Evolutionary conservation across 2,113 vertebrate species (phyloP).

Genomic region (Anseranas semipalmata): DNA sequence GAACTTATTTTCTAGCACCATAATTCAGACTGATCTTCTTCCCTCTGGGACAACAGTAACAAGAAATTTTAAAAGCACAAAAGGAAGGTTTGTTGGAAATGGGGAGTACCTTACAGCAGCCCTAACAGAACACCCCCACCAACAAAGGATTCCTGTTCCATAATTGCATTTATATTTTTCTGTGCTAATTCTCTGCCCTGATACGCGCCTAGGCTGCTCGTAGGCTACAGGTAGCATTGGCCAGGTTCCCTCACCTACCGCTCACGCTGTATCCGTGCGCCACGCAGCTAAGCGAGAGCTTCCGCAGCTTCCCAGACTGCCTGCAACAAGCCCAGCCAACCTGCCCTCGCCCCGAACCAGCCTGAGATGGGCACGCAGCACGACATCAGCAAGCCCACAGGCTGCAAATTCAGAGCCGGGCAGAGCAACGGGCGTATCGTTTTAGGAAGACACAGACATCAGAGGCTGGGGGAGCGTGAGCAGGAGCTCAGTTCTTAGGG

Average conservation of each 20-base stretch:
- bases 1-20: neutral
- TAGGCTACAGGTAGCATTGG: too few relatives aligned
- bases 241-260: neutral
- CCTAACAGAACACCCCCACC: neutral
- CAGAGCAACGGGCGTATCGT: fast-evolving
- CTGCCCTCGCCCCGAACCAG: neutral
- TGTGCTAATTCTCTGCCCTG: neutral
- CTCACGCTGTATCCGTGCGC: neutral
- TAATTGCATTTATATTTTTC: too few relatives aligned
- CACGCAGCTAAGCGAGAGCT: neutral
- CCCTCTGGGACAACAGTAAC: neutral
- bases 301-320: neutral
- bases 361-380: fast-evolving
- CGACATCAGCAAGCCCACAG: neutral
- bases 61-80: neutral
- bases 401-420: neutral
- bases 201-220: neutral
- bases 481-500: neutral
- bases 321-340: neutral
- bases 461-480: neutral
- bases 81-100: neutral
- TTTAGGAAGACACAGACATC: neutral
- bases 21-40: neutral
- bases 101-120: neutral
- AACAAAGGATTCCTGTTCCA: neutral